Evolutionary conservation across 2,797 vertebrate species (phyloP), one percentile per base, ranked within the genome.

Genomic region (Anniella stebbinsi): DNA sequence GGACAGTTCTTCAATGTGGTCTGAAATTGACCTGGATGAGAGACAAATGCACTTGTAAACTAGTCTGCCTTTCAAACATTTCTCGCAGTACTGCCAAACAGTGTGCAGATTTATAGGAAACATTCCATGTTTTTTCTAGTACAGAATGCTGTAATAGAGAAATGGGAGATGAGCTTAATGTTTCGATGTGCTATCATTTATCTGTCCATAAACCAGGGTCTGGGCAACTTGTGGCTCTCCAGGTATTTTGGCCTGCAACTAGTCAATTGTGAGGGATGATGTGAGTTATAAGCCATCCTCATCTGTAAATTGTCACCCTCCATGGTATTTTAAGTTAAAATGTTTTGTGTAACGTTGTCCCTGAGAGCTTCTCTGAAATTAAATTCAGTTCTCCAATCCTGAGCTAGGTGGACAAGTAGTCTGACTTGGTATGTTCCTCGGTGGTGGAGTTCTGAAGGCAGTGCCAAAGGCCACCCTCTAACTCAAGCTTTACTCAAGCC

Each of bases 91-190:
- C 45, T 48, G 5, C 33, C 63, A 23, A 82, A 41, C 84, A 87
- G 85, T 89, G 78, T 88, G 45, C 57, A 82, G 30, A 85, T 92
- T 69, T 41, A 81, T 77, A 75, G 92, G 92, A 93, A 95, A 95
- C 92, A 90, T 60, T 80, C 78, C 33, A 60, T 2, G n/a, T 45
- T 73, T 30, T 94, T 90, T 93, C 89, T 0, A 38, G 86, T 89
- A 41, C 0, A 86, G 89, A 91, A 89, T 88, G 0, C 0, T 89
- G 93, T 95, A 94, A 94, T 66, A 78, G 92, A 93, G 92, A 96
- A 41, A 72, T 57, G 11, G 85, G 70, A 82, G 89, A 63, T 60
- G 92, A 38, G 66, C 38, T n/a, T 41, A 38, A 82, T 28, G n/a
- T 60, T 88, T 88, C 91, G 91, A 84, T 93, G 4, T 12, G 25